Percentiles rank a stretch among this genome's conserved stretches.
phyloP scores from a whole-genome alignment of 2,888 invertebrate species.

The Cataglyphis albicans region DNA sequence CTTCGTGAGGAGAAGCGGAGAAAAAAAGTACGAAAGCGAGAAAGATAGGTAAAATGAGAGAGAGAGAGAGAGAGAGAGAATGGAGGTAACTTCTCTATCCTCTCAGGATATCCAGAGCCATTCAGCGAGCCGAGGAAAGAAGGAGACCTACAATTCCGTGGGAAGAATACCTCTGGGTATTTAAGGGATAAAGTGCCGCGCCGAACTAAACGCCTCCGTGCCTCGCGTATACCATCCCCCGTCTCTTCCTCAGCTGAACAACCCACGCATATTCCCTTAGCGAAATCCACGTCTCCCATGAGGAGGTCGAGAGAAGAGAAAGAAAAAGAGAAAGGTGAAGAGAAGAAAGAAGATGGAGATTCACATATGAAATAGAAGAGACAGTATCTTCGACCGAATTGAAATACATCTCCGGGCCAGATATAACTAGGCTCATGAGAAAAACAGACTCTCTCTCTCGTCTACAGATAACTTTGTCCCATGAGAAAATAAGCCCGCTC shows the following conservation, averaged over 20 bases:
- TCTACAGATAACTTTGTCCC: constrained; percentile 50
- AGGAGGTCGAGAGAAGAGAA: constrained; percentile 13
- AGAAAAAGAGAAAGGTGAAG: background rate
- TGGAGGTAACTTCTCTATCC: constrained; percentile 73
- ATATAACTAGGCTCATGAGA: constrained; percentile 66
- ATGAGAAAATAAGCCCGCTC: constrained; percentile 63
- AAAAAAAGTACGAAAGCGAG: constrained; percentile 44
- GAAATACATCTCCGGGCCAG: constrained; percentile 71
- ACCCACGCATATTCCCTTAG: constrained; percentile 43
- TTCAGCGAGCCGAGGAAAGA: constrained; percentile 64
- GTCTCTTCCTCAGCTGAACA: background rate
- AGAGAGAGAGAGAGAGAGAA: constrained; percentile 21
- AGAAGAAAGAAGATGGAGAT: constrained; percentile 41
- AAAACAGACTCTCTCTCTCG: constrained; percentile 44
- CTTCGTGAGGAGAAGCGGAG: constrained; percentile 68
- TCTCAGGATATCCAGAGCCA: constrained; percentile 72
- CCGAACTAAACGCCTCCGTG: constrained; percentile 72
- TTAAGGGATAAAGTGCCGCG: constrained; percentile 76
- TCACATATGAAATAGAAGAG: constrained; percentile 73
- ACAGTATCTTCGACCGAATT: constrained; percentile 71
- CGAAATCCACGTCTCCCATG: constrained; percentile 2
- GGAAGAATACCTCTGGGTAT: constrained; percentile 79
- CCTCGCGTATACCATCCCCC: constrained; percentile 58
- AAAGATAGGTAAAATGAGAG: constrained; percentile 34
- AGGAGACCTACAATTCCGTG: constrained; percentile 73